phyloP scores from a whole-genome alignment of 1,140 invertebrate species.

The Bombus turneri region DNA sequence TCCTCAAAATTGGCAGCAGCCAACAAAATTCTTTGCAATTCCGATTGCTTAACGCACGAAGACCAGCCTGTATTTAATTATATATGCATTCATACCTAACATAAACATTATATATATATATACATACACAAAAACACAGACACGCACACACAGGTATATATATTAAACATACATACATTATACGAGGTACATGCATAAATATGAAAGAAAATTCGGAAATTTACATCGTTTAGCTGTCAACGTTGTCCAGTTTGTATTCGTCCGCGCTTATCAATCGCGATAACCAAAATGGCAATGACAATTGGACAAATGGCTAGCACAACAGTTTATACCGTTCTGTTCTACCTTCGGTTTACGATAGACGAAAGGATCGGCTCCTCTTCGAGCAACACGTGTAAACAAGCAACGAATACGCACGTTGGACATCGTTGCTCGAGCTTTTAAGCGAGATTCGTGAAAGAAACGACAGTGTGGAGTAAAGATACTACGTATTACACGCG shows the following conservation, averaged over 20 bases:
- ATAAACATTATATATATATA: conserved; percentile 45
- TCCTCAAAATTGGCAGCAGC: conserved; percentile 69
- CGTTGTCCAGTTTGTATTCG: conserved; percentile 5
- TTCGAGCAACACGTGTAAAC: too few species aligned
- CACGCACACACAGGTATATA: neutral
- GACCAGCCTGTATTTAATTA: conserved; percentile 67
- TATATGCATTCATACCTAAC: conserved; percentile 50
- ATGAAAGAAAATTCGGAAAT: conserved; percentile 37
- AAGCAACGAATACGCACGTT: conserved; percentile 9
- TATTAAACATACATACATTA: conserved; percentile 43
- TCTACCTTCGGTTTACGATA: neutral
- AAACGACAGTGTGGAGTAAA: conserved; percentile 28
- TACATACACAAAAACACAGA: conserved; percentile 37
- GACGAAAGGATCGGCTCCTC: neutral
- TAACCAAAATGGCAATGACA: neutral
- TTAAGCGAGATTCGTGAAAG: neutral
- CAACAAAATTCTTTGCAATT: conserved; percentile 57
- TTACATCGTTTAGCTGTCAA: conserved; percentile 38
- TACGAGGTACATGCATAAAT: conserved; percentile 27
- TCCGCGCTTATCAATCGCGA: neutral
- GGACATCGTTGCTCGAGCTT: conserved; percentile 19
- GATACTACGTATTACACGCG: conserved; percentile 27
- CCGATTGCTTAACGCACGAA: conserved; percentile 63
- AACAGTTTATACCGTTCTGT: neutral
- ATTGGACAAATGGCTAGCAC: neutral